Percentiles rank a stretch among this genome's conserved stretches.
Conservation (phyloP, 2,797 vertebrate genomes). For the Hybognathus amarus region DNA sequence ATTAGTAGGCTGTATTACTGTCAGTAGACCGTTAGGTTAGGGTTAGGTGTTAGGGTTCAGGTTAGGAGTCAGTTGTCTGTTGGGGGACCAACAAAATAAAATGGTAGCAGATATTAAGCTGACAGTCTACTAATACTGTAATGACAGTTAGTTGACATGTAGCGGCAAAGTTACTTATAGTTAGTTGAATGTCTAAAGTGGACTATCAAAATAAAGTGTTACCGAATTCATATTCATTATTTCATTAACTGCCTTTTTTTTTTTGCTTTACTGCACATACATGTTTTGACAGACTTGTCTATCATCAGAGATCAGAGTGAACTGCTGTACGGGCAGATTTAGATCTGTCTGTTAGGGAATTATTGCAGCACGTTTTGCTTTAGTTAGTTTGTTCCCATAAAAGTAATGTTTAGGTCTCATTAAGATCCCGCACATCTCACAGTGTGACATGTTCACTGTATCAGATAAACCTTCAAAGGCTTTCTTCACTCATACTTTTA, state of each 20-base stretch:
- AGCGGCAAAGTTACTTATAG: too few species aligned
- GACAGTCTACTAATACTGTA: too few species aligned
- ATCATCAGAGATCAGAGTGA: constrained; percentile 64
- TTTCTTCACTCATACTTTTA: neutral
- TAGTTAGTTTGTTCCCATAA: constrained; percentile 47
- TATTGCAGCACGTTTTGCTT: constrained; percentile 55
- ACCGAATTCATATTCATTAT: constrained; percentile 34
- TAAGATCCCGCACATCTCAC: constrained; percentile 14
- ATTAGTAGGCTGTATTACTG: too few species aligned
- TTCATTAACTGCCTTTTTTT: constrained; percentile 37
- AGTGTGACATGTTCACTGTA: neutral
- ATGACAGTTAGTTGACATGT: too few species aligned
- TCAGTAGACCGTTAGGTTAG: too few species aligned
- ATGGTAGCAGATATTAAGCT: too few species aligned
- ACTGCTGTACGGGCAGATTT: constrained; percentile 64
- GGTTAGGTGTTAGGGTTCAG: too few species aligned
- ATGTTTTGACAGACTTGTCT: constrained; percentile 58
- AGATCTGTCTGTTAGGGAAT: constrained; percentile 54
- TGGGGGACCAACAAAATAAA: too few species aligned
- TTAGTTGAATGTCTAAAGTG: too few species aligned
- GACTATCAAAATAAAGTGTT: too few species aligned
- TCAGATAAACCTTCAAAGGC: constrained; percentile 32
- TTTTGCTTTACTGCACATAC: constrained; percentile 35
- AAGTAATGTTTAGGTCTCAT: constrained; percentile 41
- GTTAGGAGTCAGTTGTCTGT: too few species aligned